phyloP scores from a whole-genome alignment of 2,113 vertebrate species.

The Etheostoma cragini region DNA sequence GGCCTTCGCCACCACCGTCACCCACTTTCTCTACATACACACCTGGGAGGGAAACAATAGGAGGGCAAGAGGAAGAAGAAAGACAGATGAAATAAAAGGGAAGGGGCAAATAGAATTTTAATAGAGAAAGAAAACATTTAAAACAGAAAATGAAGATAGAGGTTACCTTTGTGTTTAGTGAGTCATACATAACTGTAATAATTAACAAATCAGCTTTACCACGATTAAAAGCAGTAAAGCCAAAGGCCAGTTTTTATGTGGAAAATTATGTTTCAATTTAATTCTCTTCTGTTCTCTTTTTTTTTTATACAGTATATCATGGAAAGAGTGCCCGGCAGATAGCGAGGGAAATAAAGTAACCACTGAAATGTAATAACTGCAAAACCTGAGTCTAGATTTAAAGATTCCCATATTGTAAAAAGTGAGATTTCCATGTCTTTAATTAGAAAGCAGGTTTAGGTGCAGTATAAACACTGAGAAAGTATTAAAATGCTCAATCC shows the following conservation, averaged over 20 bases:
- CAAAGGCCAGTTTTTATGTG: neutral
- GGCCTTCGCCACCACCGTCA: constrained; percentile 86
- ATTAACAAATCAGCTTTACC: neutral
- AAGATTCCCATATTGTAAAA: neutral
- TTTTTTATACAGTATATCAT: neutral
- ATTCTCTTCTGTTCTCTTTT: neutral
- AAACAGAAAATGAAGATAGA: neutral
- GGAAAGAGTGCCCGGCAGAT: neutral
- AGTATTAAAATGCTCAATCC: too few species aligned
- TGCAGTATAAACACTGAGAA: too few species aligned
- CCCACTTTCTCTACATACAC: constrained; percentile 93
- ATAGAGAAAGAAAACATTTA: neutral
- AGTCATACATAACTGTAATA: neutral
- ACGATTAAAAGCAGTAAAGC: neutral
- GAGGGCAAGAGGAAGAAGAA: neutral
- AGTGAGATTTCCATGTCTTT: too few species aligned
- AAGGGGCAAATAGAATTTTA: too few species aligned
- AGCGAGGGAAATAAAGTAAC: neutral
- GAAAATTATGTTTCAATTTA: neutral
- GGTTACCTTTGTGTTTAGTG: neutral
- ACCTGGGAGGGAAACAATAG: constrained; percentile 75
- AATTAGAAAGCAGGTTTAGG: too few species aligned
- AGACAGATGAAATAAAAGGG: neutral
- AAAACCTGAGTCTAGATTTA: neutral
- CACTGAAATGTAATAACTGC: neutral